A percentile compares a stretch with the other conserved stretches of the same genome.
phyloP scores from a whole-genome alignment of 2,113 vertebrate species.

The Nothoprocta pentlandii region DNA sequence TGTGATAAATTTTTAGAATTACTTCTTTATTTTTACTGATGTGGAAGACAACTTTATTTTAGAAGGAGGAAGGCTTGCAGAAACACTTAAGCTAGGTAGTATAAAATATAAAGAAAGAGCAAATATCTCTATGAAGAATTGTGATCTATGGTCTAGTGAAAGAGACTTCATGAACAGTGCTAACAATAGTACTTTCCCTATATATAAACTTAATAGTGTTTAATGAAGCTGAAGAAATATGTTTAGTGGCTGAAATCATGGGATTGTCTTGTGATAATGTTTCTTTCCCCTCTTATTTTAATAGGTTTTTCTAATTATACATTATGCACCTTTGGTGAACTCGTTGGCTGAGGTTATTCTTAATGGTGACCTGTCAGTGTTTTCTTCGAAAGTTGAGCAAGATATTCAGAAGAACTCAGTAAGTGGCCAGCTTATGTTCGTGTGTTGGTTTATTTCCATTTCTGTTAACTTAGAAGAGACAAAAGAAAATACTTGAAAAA shows the following conservation, averaged over 20 bases:
- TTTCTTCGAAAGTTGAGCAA: slow-evolving; percentile 83
- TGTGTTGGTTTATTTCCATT: not conserved
- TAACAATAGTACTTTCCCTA: not conserved
- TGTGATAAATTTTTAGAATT: not conserved
- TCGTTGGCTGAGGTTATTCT: slow-evolving; percentile 94
- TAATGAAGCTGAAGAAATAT: not conserved
- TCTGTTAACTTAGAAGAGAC: not conserved
- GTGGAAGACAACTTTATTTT: not conserved
- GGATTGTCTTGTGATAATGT: not conserved
- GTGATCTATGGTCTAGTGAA: not conserved
- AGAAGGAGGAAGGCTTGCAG: not conserved
- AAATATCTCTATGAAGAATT: not conserved
- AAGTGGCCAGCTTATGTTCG: slow-evolving; percentile 55
- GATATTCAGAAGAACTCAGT: slow-evolving; percentile 87
- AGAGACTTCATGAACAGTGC: not conserved
- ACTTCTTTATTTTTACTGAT: not conserved
- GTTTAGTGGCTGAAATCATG: not conserved
- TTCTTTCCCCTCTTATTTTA: not conserved
- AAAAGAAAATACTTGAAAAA: slow-evolving; percentile 5
- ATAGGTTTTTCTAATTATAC: slow-evolving; percentile 97
- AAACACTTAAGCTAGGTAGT: not conserved
- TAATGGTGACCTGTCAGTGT: slow-evolving; percentile 93
- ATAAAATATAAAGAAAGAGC: not conserved
- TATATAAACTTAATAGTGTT: not conserved
- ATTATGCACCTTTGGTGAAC: slow-evolving; percentile 94